These are phyloP conservation scores for Plecturocebus donacophilus DNA, from an alignment of 2,113 vertebrate species.

Conservation along the genomic window DNA sequence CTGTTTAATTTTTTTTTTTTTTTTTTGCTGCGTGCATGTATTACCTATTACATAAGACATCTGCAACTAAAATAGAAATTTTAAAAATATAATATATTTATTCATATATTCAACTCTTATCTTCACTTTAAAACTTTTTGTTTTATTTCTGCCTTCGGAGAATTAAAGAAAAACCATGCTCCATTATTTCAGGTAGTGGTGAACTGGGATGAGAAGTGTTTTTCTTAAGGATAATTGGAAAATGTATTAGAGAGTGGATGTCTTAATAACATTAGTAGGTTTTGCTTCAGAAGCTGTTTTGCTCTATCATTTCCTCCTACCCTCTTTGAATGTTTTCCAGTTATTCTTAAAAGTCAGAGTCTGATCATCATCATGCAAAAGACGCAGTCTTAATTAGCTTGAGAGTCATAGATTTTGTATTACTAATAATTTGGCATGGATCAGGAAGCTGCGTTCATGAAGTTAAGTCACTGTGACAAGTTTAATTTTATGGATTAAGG, in stretches of 20 bases:
- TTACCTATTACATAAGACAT: background rate
- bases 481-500: slow-evolving; percentile 91
- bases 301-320: slow-evolving; percentile 15
- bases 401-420: slow-evolving; percentile 82
- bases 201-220: accelerated
- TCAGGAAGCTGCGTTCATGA: slow-evolving; percentile 88
- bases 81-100: background rate
- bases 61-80: background rate
- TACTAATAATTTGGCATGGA: slow-evolving; percentile 84
- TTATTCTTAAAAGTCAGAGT: slow-evolving; percentile 84
- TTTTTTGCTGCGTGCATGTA: background rate
- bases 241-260: background rate
- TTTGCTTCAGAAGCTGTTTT: background rate
- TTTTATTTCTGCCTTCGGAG: background rate
- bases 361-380: slow-evolving; percentile 77
- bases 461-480: slow-evolving; percentile 89
- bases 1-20: too few species aligned
- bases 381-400: slow-evolving; percentile 86
- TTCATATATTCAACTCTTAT: background rate
- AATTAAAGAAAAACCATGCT: background rate
- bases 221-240: background rate
- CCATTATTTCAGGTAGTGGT: accelerated
- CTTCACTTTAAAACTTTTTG: background rate
- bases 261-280: background rate
- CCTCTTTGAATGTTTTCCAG: slow-evolving; percentile 77